phyloP scores from a whole-genome alignment of 2,113 vertebrate genomes.

The Myrmecophaga tridactyla region DNA sequence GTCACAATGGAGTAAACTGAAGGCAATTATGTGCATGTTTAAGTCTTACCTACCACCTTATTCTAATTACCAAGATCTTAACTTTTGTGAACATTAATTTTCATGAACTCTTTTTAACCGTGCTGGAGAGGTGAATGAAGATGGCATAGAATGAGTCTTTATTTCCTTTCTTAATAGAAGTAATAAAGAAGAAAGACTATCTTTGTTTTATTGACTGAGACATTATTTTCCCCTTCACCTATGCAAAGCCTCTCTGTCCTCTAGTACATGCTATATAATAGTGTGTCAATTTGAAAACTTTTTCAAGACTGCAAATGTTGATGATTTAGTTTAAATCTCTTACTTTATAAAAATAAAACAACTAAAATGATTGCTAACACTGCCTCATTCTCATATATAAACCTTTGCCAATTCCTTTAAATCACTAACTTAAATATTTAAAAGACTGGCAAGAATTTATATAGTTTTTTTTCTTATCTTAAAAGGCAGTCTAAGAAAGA shows the following conservation, averaged over 20 bases:
- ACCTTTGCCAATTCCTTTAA: not conserved
- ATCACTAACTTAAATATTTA: not conserved
- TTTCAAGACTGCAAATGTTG: not conserved
- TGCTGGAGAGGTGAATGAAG: not conserved
- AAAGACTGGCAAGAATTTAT: not conserved
- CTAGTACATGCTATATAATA: not conserved
- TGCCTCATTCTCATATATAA: not conserved
- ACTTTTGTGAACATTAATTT: constrained; percentile 17
- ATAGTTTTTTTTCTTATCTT: not conserved
- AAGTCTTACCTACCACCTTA: not conserved
- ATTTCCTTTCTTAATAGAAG: not conserved
- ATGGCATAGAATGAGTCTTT: not conserved
- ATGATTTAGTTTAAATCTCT: not conserved
- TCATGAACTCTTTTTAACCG: constrained; percentile 15
- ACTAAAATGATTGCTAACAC: not conserved
- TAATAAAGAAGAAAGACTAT: constrained; percentile 30
- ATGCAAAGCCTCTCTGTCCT: not conserved
- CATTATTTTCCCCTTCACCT: not conserved
- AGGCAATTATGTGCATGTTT: not conserved
- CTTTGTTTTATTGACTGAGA: constrained; percentile 17
- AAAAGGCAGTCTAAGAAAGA: not conserved
- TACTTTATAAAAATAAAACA: not conserved
- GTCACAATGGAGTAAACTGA: not conserved
- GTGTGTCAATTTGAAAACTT: not conserved
- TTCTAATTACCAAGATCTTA: not conserved